A percentile compares a stretch with the other conserved stretches of the same genome.
Conservation (phyloP, 2,113 vertebrate genomes). For the Aramus guarauna region DNA sequence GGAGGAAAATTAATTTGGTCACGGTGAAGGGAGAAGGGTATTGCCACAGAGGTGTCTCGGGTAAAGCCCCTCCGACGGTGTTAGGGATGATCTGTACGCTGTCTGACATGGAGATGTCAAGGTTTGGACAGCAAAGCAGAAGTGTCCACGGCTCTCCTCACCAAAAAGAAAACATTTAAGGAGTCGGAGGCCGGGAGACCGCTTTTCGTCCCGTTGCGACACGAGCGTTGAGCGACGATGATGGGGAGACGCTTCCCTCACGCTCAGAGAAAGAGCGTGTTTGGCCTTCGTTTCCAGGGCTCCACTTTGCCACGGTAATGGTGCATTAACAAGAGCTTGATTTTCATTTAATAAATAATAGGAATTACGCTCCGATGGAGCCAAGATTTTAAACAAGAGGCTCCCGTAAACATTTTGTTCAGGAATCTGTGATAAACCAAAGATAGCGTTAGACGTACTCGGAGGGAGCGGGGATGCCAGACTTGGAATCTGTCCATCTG, state of each 20-base stretch:
- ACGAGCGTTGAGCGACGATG: rapidly evolving
- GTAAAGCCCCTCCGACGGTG: not conserved
- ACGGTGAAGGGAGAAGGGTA: not conserved
- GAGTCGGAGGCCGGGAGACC: not conserved
- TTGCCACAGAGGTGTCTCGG: not conserved
- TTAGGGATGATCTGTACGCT: too few species aligned
- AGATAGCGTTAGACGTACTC: not conserved
- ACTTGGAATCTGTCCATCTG: slow-evolving; percentile 54
- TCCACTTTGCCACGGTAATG: not conserved
- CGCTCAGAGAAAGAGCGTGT: not conserved
- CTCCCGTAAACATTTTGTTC: slow-evolving; percentile 54
- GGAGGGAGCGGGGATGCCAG: not conserved
- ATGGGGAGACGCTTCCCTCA: not conserved
- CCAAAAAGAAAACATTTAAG: not conserved
- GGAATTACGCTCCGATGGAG: not conserved
- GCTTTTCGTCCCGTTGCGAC: rapidly evolving
- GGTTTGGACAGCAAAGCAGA: not conserved
- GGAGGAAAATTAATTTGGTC: not conserved
- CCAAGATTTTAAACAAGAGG: slow-evolving; percentile 64
- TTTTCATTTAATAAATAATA: slow-evolving; percentile 61
- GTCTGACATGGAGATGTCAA: not conserved
- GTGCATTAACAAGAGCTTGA: slow-evolving; percentile 37
- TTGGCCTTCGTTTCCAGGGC: not conserved
- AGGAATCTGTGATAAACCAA: slow-evolving; percentile 56
- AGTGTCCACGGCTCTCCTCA: not conserved